Base-by-base conservation (phyloP, 2,888 invertebrate genomes). In the Phanerotoma sp. region DNA sequence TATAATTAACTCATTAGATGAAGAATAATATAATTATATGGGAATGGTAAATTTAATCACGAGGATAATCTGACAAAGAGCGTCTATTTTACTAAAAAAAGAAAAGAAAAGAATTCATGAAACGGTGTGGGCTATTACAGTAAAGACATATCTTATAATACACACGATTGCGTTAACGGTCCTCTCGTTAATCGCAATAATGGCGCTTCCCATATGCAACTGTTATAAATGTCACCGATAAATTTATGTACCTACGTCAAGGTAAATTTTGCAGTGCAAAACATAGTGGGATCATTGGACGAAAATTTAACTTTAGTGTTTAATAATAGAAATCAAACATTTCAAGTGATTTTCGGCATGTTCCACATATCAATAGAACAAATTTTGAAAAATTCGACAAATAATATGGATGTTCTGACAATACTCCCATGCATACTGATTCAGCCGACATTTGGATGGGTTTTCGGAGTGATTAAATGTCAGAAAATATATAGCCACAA, bases 171-270 rank as follows among this genome's bases (percentile, higher is more conserved):
- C 20, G 22, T 53, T 52, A 49, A 56, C 58, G 53, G 46, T 42
- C 37, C 50, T 32, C 47, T 44, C 35, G 59, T 56, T 54, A 56
- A 59, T 59, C 38, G 51, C 40, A 54, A 46, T 54, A 54, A 59
- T 59, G 50, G 56, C 50, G 40, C 47, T 16, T 51, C 51, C 21
- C 15, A 45, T 51, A 38, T 46, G 44, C 54, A 15, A 16, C 41
- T 44, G 37, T 50, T 53, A 56, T 59, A 59, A 59, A 56, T 47
- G 56, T 56, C 58, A 45, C 44, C 59, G 9, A 51, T 59, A 59
- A 59, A 59, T 59, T 56, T 47, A 38, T 50, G 38, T 38, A 38
- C 13, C 38, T 38, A 18, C 18, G 38, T 38, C 38, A 38, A 38
- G 16, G 38, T 18, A 38, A n/a, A 15, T 15, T 18, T 15, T 15